Percentiles rank a stretch among this genome's conserved stretches.
Evolutionary conservation across 2,113 vertebrate genomes (phyloP).

Genomic region (Periophthalmodon schlosseri): DNA sequence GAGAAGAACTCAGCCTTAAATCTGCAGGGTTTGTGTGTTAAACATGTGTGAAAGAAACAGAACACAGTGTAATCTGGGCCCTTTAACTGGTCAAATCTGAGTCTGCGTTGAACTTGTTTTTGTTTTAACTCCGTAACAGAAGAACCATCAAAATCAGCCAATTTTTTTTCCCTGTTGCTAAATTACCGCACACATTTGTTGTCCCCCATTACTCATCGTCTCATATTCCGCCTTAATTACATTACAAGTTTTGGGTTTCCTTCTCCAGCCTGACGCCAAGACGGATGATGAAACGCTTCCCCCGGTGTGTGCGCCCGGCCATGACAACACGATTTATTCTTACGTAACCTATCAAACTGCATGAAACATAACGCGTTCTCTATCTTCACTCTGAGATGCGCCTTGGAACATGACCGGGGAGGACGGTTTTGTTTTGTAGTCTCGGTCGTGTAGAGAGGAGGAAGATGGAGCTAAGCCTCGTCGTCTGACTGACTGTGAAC

Average conservation of each 20-base stretch:
- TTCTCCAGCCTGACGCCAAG: conserved; percentile 16
- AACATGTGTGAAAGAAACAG: too few relatives aligned
- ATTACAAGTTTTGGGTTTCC: conserved; percentile 21
- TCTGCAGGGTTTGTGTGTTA: too few relatives aligned
- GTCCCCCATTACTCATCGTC: conserved; percentile 36
- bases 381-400: conserved; percentile 44
- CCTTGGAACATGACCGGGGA: conserved; percentile 33
- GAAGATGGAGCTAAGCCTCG: conserved; percentile 41
- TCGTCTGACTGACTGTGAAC: conserved; percentile 29
- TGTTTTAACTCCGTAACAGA: too few relatives aligned
- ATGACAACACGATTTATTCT: conserved; percentile 36
- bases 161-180: conserved; percentile 13
- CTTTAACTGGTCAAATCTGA: too few relatives aligned
- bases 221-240: conserved; percentile 35
- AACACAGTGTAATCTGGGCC: too few relatives aligned
- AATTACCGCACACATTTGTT: conserved; percentile 26
- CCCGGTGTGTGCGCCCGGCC: conserved; percentile 17
- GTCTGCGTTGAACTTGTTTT: too few relatives aligned
- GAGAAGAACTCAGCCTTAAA: too few relatives aligned
- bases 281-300: conserved; percentile 24
- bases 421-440: conserved; percentile 38
- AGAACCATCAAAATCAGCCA: background rate
- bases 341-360: conserved; percentile 31
- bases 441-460: conserved; percentile 12
- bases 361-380: conserved; percentile 22